These are phyloP conservation scores for Abrostola triplasia DNA, from an alignment of 2,888 invertebrate species.

Conservation along the genomic window DNA sequence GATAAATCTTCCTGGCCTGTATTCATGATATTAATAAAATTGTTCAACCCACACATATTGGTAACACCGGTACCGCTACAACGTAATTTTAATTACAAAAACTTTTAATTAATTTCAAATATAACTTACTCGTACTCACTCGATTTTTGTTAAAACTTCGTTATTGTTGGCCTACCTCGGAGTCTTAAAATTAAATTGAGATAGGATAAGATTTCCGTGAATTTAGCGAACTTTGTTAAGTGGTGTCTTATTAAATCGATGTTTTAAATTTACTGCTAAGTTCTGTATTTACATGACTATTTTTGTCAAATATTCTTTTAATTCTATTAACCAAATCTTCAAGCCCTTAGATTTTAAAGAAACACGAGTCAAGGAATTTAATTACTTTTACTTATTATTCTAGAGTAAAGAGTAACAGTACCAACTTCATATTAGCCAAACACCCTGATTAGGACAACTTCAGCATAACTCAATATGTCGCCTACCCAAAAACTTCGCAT, in stretches of 20 bases:
- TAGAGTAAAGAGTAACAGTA: no score
- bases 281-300: no score
- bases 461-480: constrained; percentile 29
- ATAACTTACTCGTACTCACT: constrained; percentile 18
- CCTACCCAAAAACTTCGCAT: constrained; percentile 17
- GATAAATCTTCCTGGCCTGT: constrained; percentile 1
- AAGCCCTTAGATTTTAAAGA: no score
- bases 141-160: constrained; percentile 37
- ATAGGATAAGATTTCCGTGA: neutral
- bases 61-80: constrained; percentile 9
- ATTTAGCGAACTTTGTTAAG: no score
- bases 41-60: constrained; percentile 8
- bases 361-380: no score
- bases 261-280: no score
- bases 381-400: no score
- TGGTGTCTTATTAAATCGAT: no score
- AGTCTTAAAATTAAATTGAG: constrained; percentile 12
- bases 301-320: no score
- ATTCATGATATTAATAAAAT: constrained; percentile 23
- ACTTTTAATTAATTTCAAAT: constrained; percentile 57
- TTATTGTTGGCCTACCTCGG: constrained; percentile 15
- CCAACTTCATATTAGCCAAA: neutral
- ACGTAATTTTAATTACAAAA: constrained; percentile 35
- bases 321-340: no score
- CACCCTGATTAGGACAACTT: constrained; percentile 8